These are phyloP conservation scores for Pissodes strobi DNA, from an alignment of 1,140 invertebrate genomes.

Conservation along the genomic window DNA sequence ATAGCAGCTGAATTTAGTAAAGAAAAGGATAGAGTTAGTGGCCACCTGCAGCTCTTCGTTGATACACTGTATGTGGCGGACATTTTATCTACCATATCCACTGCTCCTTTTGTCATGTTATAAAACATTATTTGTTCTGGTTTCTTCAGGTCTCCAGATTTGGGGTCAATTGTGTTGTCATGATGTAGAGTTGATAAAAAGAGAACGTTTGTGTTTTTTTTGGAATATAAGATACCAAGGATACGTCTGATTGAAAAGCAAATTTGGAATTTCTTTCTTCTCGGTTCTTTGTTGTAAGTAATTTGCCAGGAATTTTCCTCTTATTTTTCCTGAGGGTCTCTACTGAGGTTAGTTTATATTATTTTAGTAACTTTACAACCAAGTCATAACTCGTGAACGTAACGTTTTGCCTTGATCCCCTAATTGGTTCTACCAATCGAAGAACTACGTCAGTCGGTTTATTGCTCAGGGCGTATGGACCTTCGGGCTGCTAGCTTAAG, in stretches of 20 bases:
- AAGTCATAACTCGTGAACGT: slow-evolving; percentile 22
- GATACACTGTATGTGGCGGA: slow-evolving; percentile 18
- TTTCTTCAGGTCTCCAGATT: slow-evolving; percentile 9
- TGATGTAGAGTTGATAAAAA: slow-evolving; percentile 46
- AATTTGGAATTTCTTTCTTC: slow-evolving; percentile 4
- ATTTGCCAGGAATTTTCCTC: too few relatives aligned
- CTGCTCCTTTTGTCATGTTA: slow-evolving; percentile 33
- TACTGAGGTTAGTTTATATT: too few relatives aligned
- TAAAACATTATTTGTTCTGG: slow-evolving; percentile 35
- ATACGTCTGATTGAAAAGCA: slow-evolving; percentile 28
- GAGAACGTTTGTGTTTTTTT: slow-evolving; percentile 42
- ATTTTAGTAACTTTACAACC: slow-evolving; percentile 48
- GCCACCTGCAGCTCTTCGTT: slow-evolving; percentile 31
- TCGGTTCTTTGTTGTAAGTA: slow-evolving; percentile 44
- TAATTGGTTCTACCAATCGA: too few relatives aligned
- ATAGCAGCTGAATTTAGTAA: slow-evolving; percentile 24
- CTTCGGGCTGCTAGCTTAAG: slow-evolving; percentile 3
- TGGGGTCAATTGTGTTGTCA: slow-evolving; percentile 27
- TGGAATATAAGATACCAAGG: slow-evolving; percentile 42
- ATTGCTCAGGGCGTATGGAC: too few relatives aligned
- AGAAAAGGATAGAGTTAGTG: slow-evolving; percentile 29
- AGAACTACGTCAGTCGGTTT: too few relatives aligned
- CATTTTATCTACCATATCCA: slow-evolving; percentile 34
- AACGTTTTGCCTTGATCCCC: slow-evolving; percentile 20
- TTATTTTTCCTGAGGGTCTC: too few relatives aligned